A percentile compares a stretch with the other conserved stretches of the same genome.
These are phyloP conservation scores for Frieseomelitta varia DNA, from an alignment of 1,140 invertebrate genomes.

Conservation along the genomic window DNA sequence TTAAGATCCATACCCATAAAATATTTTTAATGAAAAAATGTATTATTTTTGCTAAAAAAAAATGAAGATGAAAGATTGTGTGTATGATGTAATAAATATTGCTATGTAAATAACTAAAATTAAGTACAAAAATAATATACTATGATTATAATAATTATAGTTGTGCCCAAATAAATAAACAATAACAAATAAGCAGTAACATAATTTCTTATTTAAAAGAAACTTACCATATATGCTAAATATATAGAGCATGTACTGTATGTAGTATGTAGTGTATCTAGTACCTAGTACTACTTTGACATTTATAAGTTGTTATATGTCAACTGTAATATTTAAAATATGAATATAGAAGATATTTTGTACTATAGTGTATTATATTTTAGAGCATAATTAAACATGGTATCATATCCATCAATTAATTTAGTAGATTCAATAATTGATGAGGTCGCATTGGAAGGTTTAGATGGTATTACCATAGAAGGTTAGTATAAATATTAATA, in stretches of 20 bases:
- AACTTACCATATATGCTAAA: too few species aligned
- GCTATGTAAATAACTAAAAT: too few species aligned
- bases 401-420: conserved; percentile 64
- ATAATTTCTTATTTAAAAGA: too few species aligned
- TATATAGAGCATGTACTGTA: neutral
- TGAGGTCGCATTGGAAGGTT: conserved; percentile 91
- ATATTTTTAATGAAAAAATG: too few species aligned
- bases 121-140: too few species aligned
- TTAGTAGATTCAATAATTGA: conserved; percentile 82
- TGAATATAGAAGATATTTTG: neutral
- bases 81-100: too few species aligned
- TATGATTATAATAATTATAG: too few species aligned
- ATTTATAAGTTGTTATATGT: neutral
- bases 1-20: too few species aligned
- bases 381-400: conserved; percentile 43
- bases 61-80: too few species aligned
- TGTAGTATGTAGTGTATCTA: neutral
- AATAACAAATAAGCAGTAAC: too few species aligned
- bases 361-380: neutral
- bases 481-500: conserved; percentile 76
- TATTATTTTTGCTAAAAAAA: too few species aligned
- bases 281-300: neutral
- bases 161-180: too few species aligned
- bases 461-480: conserved; percentile 90
- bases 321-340: neutral